These are phyloP conservation scores for Holotrichia oblita DNA, from an alignment of 1,140 invertebrate species.

Conservation along the genomic window DNA sequence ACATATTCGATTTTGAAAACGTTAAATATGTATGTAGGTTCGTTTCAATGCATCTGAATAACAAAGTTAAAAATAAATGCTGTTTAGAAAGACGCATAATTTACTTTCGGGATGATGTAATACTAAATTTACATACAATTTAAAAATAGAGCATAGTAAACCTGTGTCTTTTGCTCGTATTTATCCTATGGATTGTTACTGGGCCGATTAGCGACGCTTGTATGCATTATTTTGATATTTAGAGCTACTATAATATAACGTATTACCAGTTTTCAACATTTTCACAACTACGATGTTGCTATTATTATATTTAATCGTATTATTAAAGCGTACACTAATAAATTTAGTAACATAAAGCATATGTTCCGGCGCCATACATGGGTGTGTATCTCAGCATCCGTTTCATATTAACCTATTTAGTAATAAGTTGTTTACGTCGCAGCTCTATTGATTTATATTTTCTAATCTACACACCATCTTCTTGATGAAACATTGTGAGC, in stretches of 20 bases:
- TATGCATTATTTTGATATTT: too few species aligned
- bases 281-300: too few species aligned
- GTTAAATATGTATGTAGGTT: too few species aligned
- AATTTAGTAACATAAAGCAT: not conserved
- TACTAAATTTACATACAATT: not conserved
- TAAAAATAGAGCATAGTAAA: not conserved
- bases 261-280: too few species aligned
- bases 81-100: not conserved
- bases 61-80: not conserved
- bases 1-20: too few species aligned
- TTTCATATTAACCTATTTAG: slow-evolving; percentile 18
- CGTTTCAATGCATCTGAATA: too few species aligned
- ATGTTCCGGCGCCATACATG: not conserved
- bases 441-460: not conserved
- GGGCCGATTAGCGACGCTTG: too few species aligned
- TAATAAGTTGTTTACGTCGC: slow-evolving; percentile 11
- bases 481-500: not conserved
- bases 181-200: too few species aligned
- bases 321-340: not conserved
- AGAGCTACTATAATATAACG: too few species aligned
- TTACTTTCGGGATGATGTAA: not conserved
- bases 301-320: too few species aligned
- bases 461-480: not conserved
- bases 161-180: not conserved
- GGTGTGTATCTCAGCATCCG: slow-evolving; percentile 8